phyloP scores from a whole-genome alignment of 2,888 invertebrate species.

The Platynereis dumerilii region DNA sequence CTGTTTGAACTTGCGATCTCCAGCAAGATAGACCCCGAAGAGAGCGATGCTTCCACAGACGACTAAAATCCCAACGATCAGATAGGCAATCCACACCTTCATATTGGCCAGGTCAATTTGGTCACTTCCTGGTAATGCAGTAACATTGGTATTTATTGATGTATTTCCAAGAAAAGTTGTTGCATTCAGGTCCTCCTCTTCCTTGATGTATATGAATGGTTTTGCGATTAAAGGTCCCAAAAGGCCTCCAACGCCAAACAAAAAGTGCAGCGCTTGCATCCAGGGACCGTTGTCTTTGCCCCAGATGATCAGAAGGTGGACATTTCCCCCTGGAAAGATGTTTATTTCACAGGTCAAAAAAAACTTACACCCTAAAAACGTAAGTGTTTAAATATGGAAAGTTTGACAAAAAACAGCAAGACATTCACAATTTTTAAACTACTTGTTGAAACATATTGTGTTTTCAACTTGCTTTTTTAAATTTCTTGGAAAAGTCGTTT shows the following conservation, averaged over 20 bases:
- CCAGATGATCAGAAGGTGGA: conserved; percentile 16
- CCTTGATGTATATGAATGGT: conserved; percentile 9
- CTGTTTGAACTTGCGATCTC: too few species aligned
- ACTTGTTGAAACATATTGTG: too few species aligned
- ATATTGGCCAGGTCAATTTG: not conserved
- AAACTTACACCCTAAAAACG: too few species aligned
- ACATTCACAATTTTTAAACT: too few species aligned
- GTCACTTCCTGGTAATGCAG: not conserved
- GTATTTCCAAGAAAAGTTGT: not conserved
- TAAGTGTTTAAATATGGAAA: too few species aligned
- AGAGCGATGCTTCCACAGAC: not conserved
- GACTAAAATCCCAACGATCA: not conserved
- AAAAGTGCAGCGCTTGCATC: conserved; percentile 23
- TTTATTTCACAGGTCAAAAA: too few species aligned
- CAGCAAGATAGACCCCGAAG: not conserved
- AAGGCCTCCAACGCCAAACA: conserved; percentile 12
- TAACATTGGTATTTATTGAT: not conserved
- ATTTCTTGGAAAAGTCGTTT: too few species aligned
- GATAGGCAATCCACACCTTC: conserved; percentile 2
- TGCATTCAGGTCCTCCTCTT: not conserved
- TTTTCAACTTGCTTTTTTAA: too few species aligned
- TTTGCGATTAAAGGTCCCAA: conserved; percentile 14
- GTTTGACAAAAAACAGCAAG: too few species aligned
- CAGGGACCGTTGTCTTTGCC: conserved; percentile 17
- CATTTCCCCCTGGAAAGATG: conserved; percentile 15